Base-by-base conservation (phyloP, 2,113 vertebrate species). In the Leucoraja erinaceus region DNA sequence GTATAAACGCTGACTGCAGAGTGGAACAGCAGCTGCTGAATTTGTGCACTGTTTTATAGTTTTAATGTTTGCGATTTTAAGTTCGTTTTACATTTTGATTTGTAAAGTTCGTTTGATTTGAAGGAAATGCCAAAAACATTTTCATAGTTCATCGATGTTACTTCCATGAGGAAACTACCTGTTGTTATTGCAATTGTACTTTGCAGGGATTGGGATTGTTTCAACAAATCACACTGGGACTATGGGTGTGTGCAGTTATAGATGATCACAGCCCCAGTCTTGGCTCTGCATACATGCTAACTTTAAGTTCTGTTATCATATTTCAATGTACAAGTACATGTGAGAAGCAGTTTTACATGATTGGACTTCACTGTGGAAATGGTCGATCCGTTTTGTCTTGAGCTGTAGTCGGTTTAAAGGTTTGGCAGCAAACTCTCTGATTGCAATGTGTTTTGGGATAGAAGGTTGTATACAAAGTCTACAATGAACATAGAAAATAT, bases 11-110 rank as follows among this genome's bases (percentile, higher is more conserved):
- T 72, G 25, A 91, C 88, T 14, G 47, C 18, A 91, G 86, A 68
- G 63, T 68, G 88, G 72, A 47, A 47, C 63, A 91, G 66, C 88
- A 72, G 63, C 90, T 72, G 66, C 90, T 72, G 66, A 68, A 91
- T 47, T 91, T 91, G 88, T 70, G 68, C n/a, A 91, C 63, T n/a
- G 56, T 86, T 83, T 61, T 86, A 61, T 88, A 88, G 63, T 88
- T 86, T 88, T 88, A 63, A 63, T 88, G 63, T 20, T 88, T 88
- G 59, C 83, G 31, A 63, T 63, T 31, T 63, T 88, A 84, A 59
- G 12, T 59, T 84, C 25, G 4, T 88, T 88, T 47, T 47, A 47
- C 5, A n/a, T 28, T 31, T 88, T 63, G 63, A 11, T 25, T 54
- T 54, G 20, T 56, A 25, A 61, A n/a, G 12, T n/a, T 18, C 14